Base-by-base conservation (phyloP, 2,113 vertebrate genomes). In the Pica pica region DNA sequence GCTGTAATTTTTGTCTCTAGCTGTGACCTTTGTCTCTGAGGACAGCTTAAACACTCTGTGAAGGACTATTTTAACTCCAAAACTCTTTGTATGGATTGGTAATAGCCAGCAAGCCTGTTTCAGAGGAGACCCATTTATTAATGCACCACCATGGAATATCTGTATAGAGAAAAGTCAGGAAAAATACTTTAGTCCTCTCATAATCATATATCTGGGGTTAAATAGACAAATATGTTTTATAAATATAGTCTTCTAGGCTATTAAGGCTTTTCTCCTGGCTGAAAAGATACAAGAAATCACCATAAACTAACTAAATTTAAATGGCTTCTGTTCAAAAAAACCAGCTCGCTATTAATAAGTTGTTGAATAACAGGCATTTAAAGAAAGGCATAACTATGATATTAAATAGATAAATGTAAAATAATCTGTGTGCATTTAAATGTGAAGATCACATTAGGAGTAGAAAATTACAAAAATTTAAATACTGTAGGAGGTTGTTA, bases 381-480 rank as follows among this genome's bases (percentile, higher is more conserved):
- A 90, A 97, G 92, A 91, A 94, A 98, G 94, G 89, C 80, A 93
- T 97, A 97, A 97, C 92, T 92, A 84, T 95, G 89, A 80, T 95
- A 98, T 96, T 95, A 97, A 97, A 95, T 89, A 91, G 92, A 97
- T 97, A 97, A 97, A 95, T 96, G 96, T 97, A 96, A 97, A 97
- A 96, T 91, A 91, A 94, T 97, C 94, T 88, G 89, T 94, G 94
- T 96, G 94, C 94, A 96, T 97, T 97, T 97, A 97, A 92, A 96
- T 96, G 94, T 95, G 93, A 97, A 97, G 89, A 97, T 95, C 56
- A 61, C 80, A 97, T 98, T 97, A 97, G 61, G 87, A 95, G 89
- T 85, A 96, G 96, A 97, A 98, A 97, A 95, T 97, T 97, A 97
- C 97, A 96, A 95, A 94, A 96, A 93, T 73, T 87, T 94, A 95